These are phyloP conservation scores for Ecliptopera silaceata DNA, from an alignment of 2,888 invertebrate species.

Conservation along the genomic window DNA sequence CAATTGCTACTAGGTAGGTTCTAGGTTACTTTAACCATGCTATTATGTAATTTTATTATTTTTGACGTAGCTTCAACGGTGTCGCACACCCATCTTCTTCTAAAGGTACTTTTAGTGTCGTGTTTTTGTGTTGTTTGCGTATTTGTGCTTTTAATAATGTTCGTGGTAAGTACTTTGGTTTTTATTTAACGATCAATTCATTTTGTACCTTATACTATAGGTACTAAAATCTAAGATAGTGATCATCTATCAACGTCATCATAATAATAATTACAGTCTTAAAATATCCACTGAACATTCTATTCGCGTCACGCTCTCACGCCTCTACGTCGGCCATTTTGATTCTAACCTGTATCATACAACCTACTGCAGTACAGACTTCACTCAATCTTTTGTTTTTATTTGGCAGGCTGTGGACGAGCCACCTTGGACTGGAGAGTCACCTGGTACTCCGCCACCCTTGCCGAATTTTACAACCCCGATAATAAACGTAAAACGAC, in stretches of 20 bases:
- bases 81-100: constrained; percentile 55
- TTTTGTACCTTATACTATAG: neutral
- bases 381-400: neutral
- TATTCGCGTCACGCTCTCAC: no score
- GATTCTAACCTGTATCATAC: no score
- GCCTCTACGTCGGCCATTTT: no score
- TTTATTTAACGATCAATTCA: neutral
- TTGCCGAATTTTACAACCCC: constrained; percentile 58
- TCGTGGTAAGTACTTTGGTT: constrained; percentile 11
- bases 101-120: constrained; percentile 52
- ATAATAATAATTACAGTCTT: no score
- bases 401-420: constrained; percentile 14
- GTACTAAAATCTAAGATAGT: no score
- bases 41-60: constrained; percentile 28
- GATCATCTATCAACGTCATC: no score
- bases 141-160: neutral
- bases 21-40: neutral
- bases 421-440: constrained; percentile 29
- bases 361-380: neutral
- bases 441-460: constrained; percentile 52
- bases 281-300: no score
- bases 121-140: constrained; percentile 25
- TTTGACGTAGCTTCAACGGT: constrained; percentile 61
- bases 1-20: neutral
- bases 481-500: constrained; percentile 65